Evolutionary conservation across 2,113 vertebrate genomes (phyloP).

Genomic region (Leptocoma aspasia): DNA sequence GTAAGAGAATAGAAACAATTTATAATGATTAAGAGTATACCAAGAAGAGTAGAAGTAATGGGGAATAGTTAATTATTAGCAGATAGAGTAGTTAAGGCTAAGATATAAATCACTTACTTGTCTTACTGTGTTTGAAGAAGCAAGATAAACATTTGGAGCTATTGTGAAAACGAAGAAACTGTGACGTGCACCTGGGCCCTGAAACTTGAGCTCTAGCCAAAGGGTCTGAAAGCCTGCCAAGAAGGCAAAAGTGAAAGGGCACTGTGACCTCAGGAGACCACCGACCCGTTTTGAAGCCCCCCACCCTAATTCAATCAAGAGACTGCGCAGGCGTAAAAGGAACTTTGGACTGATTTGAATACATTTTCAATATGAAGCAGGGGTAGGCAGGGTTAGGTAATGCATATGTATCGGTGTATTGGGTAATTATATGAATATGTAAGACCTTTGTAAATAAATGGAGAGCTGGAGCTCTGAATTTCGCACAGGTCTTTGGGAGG

Average conservation of each 20-base stretch:
- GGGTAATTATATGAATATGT: background rate
- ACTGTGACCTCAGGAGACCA: background rate
- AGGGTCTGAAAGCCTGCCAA: background rate
- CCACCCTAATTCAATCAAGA: background rate
- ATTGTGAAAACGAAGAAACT: background rate
- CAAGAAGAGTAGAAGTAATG: background rate
- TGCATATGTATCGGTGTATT: background rate
- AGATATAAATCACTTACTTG: background rate
- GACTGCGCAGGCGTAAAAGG: background rate
- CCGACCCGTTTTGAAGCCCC: background rate
- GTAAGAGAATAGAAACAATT: too few species aligned
- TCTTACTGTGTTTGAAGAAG: background rate
- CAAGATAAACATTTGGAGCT: background rate
- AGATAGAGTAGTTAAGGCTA: background rate
- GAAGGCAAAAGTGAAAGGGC: background rate
- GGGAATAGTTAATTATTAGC: background rate
- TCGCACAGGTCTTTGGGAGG: background rate
- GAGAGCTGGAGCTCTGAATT: background rate
- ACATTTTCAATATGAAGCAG: background rate
- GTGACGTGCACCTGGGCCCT: background rate
- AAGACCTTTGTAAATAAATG: background rate
- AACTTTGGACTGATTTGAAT: background rate
- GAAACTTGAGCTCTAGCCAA: background rate
- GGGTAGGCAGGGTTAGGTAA: background rate
- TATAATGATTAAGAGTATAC: background rate